Base-by-base conservation (phyloP, 2,113 vertebrate species). In the Caracal caracal region DNA sequence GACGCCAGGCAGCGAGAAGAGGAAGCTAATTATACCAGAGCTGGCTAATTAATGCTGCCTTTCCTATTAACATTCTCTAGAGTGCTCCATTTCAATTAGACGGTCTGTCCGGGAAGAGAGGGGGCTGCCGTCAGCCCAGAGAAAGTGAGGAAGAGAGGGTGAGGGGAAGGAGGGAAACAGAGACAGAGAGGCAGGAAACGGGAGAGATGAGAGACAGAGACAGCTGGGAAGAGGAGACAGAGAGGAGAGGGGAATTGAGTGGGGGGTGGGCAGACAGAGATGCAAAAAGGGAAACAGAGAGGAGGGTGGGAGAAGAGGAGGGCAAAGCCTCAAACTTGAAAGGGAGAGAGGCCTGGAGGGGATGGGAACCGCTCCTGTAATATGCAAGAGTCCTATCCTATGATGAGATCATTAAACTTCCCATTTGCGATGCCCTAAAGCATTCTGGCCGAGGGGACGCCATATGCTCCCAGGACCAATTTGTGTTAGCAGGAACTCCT, bases 1-100 rank as follows among this genome's bases (percentile, higher is more conserved):
- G 97, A 97, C 76, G n/a, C 97, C 90, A 97, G 96, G 94, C 93
- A 96, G 97, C 81, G 93, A 98, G 96, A 98, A 86, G 93, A 98
- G 95, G 97, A 97, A 98, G 97, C 97, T 98, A 98, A 98, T 98
- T 98, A 98, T 98, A 97, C 91, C 40, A 1, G 59, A 95, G 94
- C 97, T 68, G 90, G 93, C 97, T 98, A 98, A 98, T 98, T 98
- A 98, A 98, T 97, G 97, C 97, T 96, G 95, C 95, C 96, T 98
- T 98, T 96, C 97, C 97, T 95, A 98, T 98, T 98, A 98, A 97
- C 96, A 97, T 96, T 96, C 96, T 98, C 97, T 93, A 90, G 96
- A 96, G 94, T 87, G 96, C 95, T 98, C 95, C 85, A 95, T 98
- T 98, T 98, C 98, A 98, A 98, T 98, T 98, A 98, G 30, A 96